Percentiles rank a stretch among this genome's conserved stretches.
phyloP scores from a whole-genome alignment of 2,888 invertebrate species.

The Caenorhabditis parvicauda region DNA sequence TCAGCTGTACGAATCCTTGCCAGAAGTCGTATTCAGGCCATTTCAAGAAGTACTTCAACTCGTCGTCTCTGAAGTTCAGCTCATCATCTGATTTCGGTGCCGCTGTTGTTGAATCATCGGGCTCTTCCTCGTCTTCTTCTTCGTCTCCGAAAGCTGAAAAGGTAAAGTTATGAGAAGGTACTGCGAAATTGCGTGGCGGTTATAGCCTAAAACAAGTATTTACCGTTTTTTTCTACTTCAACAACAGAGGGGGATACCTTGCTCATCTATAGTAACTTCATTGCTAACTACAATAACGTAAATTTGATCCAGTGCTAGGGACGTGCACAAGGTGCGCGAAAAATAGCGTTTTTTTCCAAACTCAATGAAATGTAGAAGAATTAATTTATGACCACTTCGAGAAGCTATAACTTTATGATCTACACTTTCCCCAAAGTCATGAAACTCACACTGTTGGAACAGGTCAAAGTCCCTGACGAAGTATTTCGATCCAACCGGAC shows the following conservation, averaged over 20 bases:
- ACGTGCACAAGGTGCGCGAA: too few relatives aligned
- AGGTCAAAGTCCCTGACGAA: constrained; percentile 56
- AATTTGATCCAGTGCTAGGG: too few relatives aligned
- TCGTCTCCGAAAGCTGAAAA: constrained; percentile 28
- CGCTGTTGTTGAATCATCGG: constrained; percentile 30
- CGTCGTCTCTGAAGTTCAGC: constrained; percentile 44
- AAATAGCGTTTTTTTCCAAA: too few relatives aligned
- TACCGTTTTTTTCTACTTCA: too few relatives aligned
- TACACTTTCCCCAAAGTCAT: not conserved
- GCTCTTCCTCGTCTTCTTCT: constrained; percentile 34
- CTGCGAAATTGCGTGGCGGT: not conserved
- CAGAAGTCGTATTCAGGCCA: constrained; percentile 61
- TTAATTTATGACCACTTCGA: too few relatives aligned
- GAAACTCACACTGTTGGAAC: constrained; percentile 44
- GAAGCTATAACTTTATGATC: too few relatives aligned
- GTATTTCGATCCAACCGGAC: constrained; percentile 52
- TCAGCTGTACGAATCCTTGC: constrained; percentile 54
- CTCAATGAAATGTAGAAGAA: too few relatives aligned
- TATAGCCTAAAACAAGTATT: too few relatives aligned
- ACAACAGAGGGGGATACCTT: too few relatives aligned
- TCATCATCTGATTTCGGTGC: constrained; percentile 24
- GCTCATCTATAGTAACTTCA: too few relatives aligned
- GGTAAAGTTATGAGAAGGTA: too few relatives aligned
- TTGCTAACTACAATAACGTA: too few relatives aligned
- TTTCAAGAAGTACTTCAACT: constrained; percentile 50